Evolutionary conservation across 2,888 invertebrate genomes (phyloP), one percentile per base, ranked within the genome.

Genomic region (Opisthograptis luteolata): DNA sequence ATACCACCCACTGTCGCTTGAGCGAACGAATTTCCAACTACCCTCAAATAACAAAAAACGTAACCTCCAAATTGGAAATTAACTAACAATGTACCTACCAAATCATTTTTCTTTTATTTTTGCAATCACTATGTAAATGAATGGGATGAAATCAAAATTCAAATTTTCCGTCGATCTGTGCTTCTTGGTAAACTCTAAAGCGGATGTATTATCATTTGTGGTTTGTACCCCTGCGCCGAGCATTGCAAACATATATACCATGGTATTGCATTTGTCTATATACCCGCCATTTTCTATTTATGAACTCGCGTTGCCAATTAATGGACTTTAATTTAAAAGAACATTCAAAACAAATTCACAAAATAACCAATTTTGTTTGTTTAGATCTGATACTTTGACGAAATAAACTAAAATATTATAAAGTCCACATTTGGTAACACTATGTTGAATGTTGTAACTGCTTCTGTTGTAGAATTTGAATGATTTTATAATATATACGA

Each of bases 141-240:
- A 66, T 63, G 70, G 73, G 64, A 62, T 66, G 65, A 70, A 65
- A 60, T 61, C 71, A 60, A 66, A 64, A 66, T 68, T 64, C 66
- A 68, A 64, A 62, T 57, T 70, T 73, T 69, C 70, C 79, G 82
- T 82, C 81, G 82, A 83, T 80, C 79, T 83, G 70, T 85, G 89
- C 90, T 89, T 90, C 90, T 90, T 90, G 90, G 90, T 89, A 81
- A 87, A 90, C 90, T 90, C 90, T 90, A 83, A 81, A 78, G 90
- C 90, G 90, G 89, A 85, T 79, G 73, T 77, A 73, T 66, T 76
- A 77, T 86, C 81, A 82, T 85, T 81, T 84, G 74, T 84, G 88
- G 86, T 85, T 84, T 84, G 86, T 85, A 84, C 75, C 83, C 79
- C 72, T 74, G 66, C 75, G 84, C 79, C 81, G 72, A 76, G 81